phyloP scores from a whole-genome alignment of 2,113 vertebrate genomes.

The Passer montanus region DNA sequence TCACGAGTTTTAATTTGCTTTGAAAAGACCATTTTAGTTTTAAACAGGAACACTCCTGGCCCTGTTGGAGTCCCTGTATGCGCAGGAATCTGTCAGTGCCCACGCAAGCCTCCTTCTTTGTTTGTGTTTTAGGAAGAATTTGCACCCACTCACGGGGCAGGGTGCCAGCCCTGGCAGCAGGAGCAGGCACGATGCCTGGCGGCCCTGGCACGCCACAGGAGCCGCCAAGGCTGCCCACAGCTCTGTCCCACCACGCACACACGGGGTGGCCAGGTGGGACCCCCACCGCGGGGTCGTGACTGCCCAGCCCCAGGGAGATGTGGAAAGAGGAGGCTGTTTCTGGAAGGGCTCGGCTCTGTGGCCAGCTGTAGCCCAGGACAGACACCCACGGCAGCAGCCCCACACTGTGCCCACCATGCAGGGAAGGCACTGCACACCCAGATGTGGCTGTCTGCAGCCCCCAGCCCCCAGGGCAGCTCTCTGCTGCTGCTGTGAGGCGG shows the following conservation, averaged over 20 bases:
- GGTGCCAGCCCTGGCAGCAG: neutral
- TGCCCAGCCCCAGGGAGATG: accelerated
- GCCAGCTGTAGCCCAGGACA: neutral
- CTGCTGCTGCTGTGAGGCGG: accelerated
- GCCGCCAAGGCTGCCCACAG: neutral
- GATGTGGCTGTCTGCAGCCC: accelerated
- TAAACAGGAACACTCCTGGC: neutral
- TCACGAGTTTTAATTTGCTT: conserved; percentile 11
- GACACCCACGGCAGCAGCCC: neutral
- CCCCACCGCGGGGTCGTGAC: accelerated
- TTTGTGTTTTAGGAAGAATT: conserved; percentile 18
- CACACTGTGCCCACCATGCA: accelerated
- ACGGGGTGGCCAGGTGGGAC: too few species aligned
- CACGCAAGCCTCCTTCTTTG: neutral
- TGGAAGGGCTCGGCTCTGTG: accelerated
- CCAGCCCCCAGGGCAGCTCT: neutral
- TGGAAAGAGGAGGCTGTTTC: neutral
- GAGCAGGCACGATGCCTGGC: neutral
- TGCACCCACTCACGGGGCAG: neutral
- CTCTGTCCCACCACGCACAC: too few species aligned
- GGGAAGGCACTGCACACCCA: neutral
- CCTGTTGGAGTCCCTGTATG: neutral
- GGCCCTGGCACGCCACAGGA: accelerated
- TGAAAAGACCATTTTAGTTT: conserved; percentile 27
- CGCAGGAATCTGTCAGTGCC: neutral